phyloP scores from a whole-genome alignment of 1,140 invertebrate species.

The Drosophila melanogaster region Release_6_plus_ISO1_MT NT_033777.3:12119001-12119500 shows the following conservation, averaged over 20 bases:
- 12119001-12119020: conserved; percentile 64
- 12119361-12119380: background rate
- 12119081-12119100: conserved; percentile 50
- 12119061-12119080: conserved; percentile 45
- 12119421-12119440: background rate
- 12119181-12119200: conserved; percentile 11
- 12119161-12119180: conserved; percentile 34
- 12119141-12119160: conserved; percentile 4
- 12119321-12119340: background rate
- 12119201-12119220: conserved; percentile 35
- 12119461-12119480: background rate
- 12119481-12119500: background rate
- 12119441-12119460: background rate
- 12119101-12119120: conserved; percentile 33
- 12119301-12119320: background rate
- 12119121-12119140: conserved; percentile 40
- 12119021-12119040: conserved; percentile 44
- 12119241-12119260: conserved; percentile 28
- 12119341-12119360: background rate
- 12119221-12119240: conserved; percentile 1
- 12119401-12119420: background rate
- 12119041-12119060: conserved; percentile 27
- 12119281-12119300: background rate
- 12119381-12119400: background rate
- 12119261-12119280: conserved; percentile 6